These are phyloP conservation scores for Toxostoma redivivum DNA, from an alignment of 2,113 vertebrate genomes.

Conservation along the genomic window DNA sequence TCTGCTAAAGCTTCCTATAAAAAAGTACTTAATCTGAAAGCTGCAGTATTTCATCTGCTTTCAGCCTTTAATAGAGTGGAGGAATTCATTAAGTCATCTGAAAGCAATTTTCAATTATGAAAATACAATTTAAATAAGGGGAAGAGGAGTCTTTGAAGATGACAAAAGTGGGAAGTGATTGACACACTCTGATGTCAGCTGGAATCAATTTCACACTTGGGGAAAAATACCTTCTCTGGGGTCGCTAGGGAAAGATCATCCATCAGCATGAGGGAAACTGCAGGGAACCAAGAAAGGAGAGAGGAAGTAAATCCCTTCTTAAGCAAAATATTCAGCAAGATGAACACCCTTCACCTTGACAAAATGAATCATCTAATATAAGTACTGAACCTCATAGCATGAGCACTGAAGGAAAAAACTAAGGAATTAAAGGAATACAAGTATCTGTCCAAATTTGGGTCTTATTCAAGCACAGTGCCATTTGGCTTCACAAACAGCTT, in stretches of 20 bases:
- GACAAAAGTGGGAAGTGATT: slow-evolving; percentile 56
- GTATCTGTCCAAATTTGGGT: background rate
- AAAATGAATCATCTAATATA: background rate
- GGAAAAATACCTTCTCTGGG: slow-evolving; percentile 37
- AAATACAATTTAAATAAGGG: slow-evolving; percentile 58
- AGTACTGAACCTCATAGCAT: background rate
- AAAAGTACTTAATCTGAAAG: slow-evolving; percentile 24
- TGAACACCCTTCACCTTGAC: background rate
- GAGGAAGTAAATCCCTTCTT: slow-evolving; percentile 15
- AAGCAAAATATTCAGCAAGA: slow-evolving; percentile 24
- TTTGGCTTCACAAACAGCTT: background rate
- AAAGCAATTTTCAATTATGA: slow-evolving; percentile 68
- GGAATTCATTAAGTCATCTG: slow-evolving; percentile 50
- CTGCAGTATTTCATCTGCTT: slow-evolving; percentile 30
- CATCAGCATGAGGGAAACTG: slow-evolving; percentile 26
- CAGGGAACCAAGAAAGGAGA: background rate
- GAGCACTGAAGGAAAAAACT: background rate
- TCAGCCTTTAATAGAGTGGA: slow-evolving; percentile 16
- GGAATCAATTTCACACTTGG: slow-evolving; percentile 61
- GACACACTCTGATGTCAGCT: slow-evolving; percentile 50
- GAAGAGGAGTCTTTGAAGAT: slow-evolving; percentile 51
- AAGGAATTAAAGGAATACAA: background rate
- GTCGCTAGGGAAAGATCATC: slow-evolving; percentile 20
- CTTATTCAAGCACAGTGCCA: background rate
- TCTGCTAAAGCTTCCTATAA: slow-evolving; percentile 8